Evolutionary conservation across 2,113 vertebrate species (phyloP).

Genomic region (Gasterosteus aculeatus): DNA sequence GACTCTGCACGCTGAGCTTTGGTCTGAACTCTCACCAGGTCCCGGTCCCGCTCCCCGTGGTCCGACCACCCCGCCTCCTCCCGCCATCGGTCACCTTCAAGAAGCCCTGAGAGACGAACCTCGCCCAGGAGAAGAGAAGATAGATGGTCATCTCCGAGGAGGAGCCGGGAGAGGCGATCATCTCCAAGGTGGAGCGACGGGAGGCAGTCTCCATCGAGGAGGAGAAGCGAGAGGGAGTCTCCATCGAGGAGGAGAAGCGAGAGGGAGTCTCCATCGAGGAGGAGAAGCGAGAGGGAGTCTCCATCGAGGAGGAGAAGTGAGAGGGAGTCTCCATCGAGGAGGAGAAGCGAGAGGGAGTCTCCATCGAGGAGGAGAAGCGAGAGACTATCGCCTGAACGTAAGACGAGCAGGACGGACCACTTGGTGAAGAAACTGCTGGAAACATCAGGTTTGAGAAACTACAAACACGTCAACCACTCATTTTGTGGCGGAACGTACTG

Average conservation of each 20-base stretch:
- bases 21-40: conserved; percentile 12
- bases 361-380: not conserved
- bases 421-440: conserved; percentile 59
- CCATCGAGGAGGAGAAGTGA: not conserved
- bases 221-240: not conserved
- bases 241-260: not conserved
- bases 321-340: not conserved
- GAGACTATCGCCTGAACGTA: not conserved
- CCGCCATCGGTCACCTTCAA: conserved; percentile 12
- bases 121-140: not conserved
- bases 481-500: not conserved
- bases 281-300: too few species aligned
- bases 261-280: not conserved
- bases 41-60: conserved; percentile 28
- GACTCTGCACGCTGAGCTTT: not conserved
- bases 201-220: not conserved
- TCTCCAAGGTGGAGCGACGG: not conserved
- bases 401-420: conserved; percentile 16
- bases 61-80: not conserved
- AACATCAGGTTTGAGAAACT: conserved; percentile 57
- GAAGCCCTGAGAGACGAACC: conserved; percentile 6
- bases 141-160: not conserved
- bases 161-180: not conserved
- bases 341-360: not conserved
- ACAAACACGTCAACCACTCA: not conserved